Conservation (phyloP, 1,140 invertebrate species). For the Drosophila truncata region DNA sequence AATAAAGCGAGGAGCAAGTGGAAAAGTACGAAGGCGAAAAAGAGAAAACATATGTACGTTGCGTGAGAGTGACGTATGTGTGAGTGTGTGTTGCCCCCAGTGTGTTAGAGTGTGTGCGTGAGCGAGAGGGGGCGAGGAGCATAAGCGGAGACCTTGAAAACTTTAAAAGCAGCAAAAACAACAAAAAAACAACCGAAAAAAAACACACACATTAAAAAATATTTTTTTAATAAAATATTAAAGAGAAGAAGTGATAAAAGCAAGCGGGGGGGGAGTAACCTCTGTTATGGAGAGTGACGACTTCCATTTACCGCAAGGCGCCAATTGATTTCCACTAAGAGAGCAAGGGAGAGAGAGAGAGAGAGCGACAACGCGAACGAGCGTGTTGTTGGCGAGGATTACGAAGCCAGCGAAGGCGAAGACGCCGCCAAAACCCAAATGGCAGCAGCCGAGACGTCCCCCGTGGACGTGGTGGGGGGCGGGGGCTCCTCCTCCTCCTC, state of each 20-base stretch:
- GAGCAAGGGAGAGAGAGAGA: slow-evolving; percentile 27
- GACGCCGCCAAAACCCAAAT: slow-evolving; percentile 22
- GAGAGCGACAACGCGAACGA: neutral
- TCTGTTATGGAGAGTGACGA: slow-evolving; percentile 80
- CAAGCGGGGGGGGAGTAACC: slow-evolving; percentile 21
- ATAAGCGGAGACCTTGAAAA: slow-evolving; percentile 77
- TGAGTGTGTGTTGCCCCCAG: slow-evolving; percentile 11
- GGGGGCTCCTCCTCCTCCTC: too few species aligned
- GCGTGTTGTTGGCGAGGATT: neutral
- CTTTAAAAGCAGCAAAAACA: slow-evolving; percentile 67
- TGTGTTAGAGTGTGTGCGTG: slow-evolving; percentile 13
- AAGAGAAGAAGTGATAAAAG: slow-evolving; percentile 32
- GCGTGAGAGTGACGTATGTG: slow-evolving; percentile 44
- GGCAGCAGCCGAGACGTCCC: slow-evolving; percentile 60
- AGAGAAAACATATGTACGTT: slow-evolving; percentile 69
- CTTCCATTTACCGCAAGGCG: slow-evolving; percentile 62
- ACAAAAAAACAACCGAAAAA: slow-evolving; percentile 21
- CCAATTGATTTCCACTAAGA: slow-evolving; percentile 45
- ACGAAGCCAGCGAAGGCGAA: neutral
- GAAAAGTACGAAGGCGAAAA: slow-evolving; percentile 56
- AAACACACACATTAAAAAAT: neutral
- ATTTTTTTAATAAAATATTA: slow-evolving; percentile 51
- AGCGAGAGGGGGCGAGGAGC: slow-evolving; percentile 47
- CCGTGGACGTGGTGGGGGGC: slow-evolving; percentile 19
- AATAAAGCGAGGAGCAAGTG: slow-evolving; percentile 46